These are phyloP conservation scores for Buphagus erythrorhynchus DNA, from an alignment of 2,797 vertebrate species.

Conservation along the genomic window DNA sequence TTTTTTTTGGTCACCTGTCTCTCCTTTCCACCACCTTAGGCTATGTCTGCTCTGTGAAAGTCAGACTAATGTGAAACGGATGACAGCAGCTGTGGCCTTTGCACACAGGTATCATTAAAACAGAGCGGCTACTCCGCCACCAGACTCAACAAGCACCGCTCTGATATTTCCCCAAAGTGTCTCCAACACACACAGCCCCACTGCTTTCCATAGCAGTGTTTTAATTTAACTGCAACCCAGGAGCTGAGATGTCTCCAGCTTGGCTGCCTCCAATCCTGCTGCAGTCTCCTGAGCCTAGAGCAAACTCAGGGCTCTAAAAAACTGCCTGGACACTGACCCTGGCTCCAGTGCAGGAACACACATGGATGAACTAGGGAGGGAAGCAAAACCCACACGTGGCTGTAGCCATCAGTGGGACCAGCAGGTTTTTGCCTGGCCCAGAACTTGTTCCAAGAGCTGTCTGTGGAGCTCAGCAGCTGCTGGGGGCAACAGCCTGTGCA, in stretches of 20 bases:
- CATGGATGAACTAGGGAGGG: fast-evolving
- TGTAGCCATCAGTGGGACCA: fast-evolving
- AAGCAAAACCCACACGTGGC: fast-evolving
- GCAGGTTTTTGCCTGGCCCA: background rate
- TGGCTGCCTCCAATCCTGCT: background rate
- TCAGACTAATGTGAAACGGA: conserved; percentile 22
- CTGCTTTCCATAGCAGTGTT: background rate
- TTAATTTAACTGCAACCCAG: background rate
- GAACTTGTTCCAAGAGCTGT: background rate
- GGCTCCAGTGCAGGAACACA: background rate
- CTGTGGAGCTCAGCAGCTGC: background rate
- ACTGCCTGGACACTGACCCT: background rate
- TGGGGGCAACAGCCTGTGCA: background rate
- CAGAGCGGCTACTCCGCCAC: background rate
- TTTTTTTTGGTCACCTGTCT: conserved; percentile 15
- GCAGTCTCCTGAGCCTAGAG: background rate
- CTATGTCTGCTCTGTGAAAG: conserved; percentile 57
- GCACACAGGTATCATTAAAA: conserved; percentile 53
- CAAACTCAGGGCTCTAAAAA: background rate
- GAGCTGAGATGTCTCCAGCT: background rate
- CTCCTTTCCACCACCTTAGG: conserved; percentile 31
- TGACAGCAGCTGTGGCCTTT: conserved; percentile 32
- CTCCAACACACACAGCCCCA: background rate
- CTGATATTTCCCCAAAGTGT: background rate
- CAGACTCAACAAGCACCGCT: background rate